phyloP scores from a whole-genome alignment of 2,797 vertebrate genomes.

The Eulemur rubriventer region DNA sequence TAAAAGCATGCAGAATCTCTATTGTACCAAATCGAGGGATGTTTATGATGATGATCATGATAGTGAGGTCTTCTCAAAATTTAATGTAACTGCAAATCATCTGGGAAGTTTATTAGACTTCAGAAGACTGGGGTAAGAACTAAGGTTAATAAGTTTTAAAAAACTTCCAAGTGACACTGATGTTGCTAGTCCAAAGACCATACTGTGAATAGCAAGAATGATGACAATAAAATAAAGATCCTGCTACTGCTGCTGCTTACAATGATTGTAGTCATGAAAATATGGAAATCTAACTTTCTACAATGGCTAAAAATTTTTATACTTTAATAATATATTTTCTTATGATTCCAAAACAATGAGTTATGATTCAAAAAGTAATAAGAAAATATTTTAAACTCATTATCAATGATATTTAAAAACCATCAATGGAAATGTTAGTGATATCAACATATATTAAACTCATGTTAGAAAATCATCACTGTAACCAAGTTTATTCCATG shows the following conservation, averaged over 20 bases:
- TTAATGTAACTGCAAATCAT: neutral
- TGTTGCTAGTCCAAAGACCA: neutral
- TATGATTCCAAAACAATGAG: neutral
- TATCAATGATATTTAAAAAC: conserved; percentile 19
- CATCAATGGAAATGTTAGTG: neutral
- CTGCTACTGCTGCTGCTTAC: neutral
- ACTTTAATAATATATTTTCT: neutral
- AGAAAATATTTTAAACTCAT: neutral
- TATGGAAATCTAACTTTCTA: neutral
- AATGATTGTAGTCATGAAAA: neutral
- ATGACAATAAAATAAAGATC: neutral
- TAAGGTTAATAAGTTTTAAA: neutral
- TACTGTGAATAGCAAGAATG: neutral
- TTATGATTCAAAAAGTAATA: neutral
- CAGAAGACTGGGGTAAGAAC: neutral
- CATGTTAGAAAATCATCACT: conserved; percentile 21
- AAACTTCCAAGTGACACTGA: neutral
- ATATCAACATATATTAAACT: conserved; percentile 17
- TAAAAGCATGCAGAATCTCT: neutral
- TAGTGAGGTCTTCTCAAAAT: neutral
- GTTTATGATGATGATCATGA: neutral
- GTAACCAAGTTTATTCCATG: neutral
- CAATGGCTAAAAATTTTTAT: neutral
- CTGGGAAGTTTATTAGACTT: neutral
- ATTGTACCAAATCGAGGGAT: neutral